Conservation (phyloP, 2,888 invertebrate genomes). For the Nudaria mundana region DNA sequence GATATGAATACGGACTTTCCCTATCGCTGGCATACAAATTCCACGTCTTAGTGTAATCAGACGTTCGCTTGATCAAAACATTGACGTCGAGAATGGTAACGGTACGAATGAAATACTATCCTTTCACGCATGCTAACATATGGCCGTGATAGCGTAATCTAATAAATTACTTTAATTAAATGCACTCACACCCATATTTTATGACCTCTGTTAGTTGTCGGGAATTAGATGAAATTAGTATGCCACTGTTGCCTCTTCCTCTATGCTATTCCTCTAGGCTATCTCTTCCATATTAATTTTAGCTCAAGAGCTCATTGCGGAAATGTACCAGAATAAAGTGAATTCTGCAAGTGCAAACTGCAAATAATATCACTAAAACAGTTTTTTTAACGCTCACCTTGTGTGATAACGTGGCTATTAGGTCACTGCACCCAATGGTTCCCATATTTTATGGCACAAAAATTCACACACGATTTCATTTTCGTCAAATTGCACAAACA, state of each 20-base stretch:
- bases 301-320: conserved; percentile 24
- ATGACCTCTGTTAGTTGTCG: conserved; percentile 55
- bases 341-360: conserved; percentile 12
- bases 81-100: conserved; percentile 49
- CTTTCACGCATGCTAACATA: conserved; percentile 71
- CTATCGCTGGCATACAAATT: conserved; percentile 36
- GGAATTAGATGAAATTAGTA: conserved; percentile 53
- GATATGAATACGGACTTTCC: conserved; percentile 33
- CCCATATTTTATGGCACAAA: conserved; percentile 76
- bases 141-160: conserved; percentile 54
- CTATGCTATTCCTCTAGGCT: too few species aligned
- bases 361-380: conserved; percentile 9
- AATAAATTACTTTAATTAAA: conserved; percentile 56
- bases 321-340: conserved; percentile 17
- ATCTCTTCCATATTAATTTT: too few species aligned
- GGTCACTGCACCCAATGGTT: conserved; percentile 78
- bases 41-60: conserved; percentile 33
- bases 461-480: conserved; percentile 80
- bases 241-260: conserved; percentile 58
- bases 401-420: conserved; percentile 57
- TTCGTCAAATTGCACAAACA: conserved; percentile 77
- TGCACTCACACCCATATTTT: conserved; percentile 38
- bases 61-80: conserved; percentile 38
- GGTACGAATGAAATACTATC: conserved; percentile 55
- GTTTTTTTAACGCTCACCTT: conserved; percentile 51